These are phyloP conservation scores for Pyralis farinalis DNA, from an alignment of 2,888 invertebrate genomes.

Conservation along the genomic window DNA sequence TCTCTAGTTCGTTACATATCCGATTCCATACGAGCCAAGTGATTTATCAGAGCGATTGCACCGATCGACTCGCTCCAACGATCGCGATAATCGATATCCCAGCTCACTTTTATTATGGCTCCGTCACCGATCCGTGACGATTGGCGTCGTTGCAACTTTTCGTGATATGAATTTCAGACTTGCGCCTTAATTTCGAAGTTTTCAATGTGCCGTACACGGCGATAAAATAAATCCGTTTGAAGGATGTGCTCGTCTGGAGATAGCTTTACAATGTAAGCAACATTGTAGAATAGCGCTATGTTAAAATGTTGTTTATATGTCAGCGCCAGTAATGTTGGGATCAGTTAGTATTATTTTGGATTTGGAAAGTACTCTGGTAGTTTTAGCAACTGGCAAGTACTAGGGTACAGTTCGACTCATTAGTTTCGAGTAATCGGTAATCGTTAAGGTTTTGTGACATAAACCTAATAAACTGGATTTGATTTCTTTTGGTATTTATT, in stretches of 20 bases:
- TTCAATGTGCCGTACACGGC: conserved; percentile 14
- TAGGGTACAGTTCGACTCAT: too few species aligned
- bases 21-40: conserved; percentile 36
- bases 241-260: neutral
- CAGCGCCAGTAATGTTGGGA: too few species aligned
- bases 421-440: too few species aligned
- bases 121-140: conserved; percentile 11
- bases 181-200: conserved; percentile 12
- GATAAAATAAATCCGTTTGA: conserved; percentile 13
- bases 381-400: too few species aligned
- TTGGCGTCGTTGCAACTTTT: conserved; percentile 3
- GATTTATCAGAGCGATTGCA: conserved; percentile 64
- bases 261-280: neutral
- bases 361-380: too few species aligned
- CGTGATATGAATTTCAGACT: conserved; percentile 19
- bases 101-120: conserved; percentile 50
- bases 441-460: too few species aligned
- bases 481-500: too few species aligned
- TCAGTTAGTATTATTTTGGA: too few species aligned
- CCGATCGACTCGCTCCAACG: conserved; percentile 55
- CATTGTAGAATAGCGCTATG: neutral
- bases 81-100: conserved; percentile 61
- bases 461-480: too few species aligned
- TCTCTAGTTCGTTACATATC: conserved; percentile 27
- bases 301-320: neutral